Conservation (phyloP, 2,888 invertebrate species). For the Synanthedon formicaeformis region DNA sequence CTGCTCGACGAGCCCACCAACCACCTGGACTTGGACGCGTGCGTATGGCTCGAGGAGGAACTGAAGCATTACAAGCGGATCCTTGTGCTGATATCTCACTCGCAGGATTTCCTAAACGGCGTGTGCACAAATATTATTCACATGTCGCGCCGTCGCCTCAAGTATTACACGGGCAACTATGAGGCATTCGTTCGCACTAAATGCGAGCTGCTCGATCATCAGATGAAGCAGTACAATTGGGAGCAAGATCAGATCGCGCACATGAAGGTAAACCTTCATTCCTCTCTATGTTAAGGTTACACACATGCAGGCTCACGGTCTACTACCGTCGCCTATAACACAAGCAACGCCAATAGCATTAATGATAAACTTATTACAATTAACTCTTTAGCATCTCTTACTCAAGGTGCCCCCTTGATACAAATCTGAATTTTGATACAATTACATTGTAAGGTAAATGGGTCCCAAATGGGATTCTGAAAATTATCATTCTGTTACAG, state of each 20-base stretch:
- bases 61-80: constrained; percentile 96
- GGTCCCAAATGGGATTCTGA: too few relatives aligned
- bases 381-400: too few relatives aligned
- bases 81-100: constrained; percentile 97
- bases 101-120: constrained; percentile 98
- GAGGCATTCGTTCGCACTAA: constrained; percentile 96
- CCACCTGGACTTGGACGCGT: constrained; percentile 98
- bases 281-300: too few relatives aligned
- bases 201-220: constrained; percentile 95
- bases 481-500: too few relatives aligned
- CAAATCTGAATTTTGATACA: too few relatives aligned
- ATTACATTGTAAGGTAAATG: too few relatives aligned
- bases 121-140: constrained; percentile 97
- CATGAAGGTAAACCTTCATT: constrained; percentile 88
- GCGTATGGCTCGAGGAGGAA: constrained; percentile 99
- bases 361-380: too few relatives aligned
- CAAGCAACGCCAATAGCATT: too few relatives aligned
- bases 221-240: constrained; percentile 99
- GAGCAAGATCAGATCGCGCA: constrained; percentile 99
- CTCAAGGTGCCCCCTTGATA: too few relatives aligned
- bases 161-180: constrained; percentile 97
- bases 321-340: too few relatives aligned
- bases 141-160: constrained; percentile 91
- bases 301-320: too few relatives aligned
- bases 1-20: constrained; percentile 99